Percentiles rank a stretch among this genome's conserved stretches.
phyloP scores from a whole-genome alignment of 2,113 vertebrate species.

The Tachysurus fulvidraco region DNA sequence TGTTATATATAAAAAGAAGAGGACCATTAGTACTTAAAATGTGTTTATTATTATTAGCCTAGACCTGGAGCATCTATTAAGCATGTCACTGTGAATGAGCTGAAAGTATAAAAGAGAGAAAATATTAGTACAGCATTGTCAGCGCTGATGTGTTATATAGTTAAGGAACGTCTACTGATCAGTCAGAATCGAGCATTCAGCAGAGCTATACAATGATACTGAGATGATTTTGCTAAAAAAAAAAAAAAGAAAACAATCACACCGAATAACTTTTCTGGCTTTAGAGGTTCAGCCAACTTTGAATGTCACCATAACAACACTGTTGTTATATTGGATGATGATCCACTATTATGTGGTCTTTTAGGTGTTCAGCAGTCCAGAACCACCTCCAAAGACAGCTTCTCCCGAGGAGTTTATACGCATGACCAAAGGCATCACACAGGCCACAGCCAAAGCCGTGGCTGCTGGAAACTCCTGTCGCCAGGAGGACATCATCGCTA shows the following conservation, averaged over 20 bases:
- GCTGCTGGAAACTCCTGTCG: constrained; percentile 96
- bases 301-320: background rate
- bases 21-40: background rate
- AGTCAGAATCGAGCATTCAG: background rate
- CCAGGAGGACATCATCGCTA: constrained; percentile 95
- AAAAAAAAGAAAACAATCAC: background rate
- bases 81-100: background rate
- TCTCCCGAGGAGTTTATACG: constrained; percentile 97
- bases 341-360: background rate
- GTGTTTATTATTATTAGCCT: background rate
- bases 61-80: background rate
- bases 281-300: background rate
- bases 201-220: background rate
- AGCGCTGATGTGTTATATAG: background rate
- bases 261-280: background rate
- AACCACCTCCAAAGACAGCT: constrained; percentile 88
- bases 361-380: constrained; percentile 88
- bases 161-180: background rate
- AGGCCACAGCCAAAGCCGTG: constrained; percentile 96
- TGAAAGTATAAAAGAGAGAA: background rate
- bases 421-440: constrained; percentile 97
- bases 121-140: background rate
- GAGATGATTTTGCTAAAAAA: background rate
- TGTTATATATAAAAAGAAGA: background rate
- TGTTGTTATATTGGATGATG: background rate